Percentiles rank a stretch among this genome's conserved stretches.
phyloP scores from a whole-genome alignment of 2,113 vertebrate species.

The Tichodroma muraria region DNA sequence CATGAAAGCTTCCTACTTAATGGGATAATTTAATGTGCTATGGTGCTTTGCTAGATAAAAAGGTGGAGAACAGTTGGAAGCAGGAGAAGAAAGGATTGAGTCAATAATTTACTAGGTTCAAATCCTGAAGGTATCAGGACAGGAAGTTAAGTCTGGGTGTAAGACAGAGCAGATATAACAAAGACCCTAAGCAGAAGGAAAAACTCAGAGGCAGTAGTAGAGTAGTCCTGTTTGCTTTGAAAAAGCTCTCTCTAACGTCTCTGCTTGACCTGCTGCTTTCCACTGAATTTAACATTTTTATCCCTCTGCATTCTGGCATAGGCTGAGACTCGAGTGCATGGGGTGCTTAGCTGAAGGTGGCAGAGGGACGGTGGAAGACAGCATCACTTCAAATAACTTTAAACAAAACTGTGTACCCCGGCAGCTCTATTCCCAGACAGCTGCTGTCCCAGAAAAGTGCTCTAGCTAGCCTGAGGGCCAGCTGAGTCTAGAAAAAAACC shows the following conservation, averaged over 20 bases:
- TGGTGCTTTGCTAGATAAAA: neutral
- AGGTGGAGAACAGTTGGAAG: neutral
- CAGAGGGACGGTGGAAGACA: neutral
- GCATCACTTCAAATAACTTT: neutral
- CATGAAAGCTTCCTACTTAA: neutral
- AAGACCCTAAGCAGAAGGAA: neutral
- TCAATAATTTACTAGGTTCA: neutral
- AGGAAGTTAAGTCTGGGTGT: neutral
- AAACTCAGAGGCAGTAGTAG: neutral
- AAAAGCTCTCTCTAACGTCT: neutral
- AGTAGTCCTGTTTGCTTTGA: neutral
- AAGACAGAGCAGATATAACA: neutral
- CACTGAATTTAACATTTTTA: neutral
- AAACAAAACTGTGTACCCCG: neutral
- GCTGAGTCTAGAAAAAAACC: neutral
- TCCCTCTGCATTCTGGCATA: neutral
- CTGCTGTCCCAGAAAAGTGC: neutral
- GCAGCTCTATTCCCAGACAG: neutral
- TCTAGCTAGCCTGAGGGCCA: neutral
- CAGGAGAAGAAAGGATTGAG: neutral
- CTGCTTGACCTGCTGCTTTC: neutral
- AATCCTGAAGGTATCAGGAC: neutral
- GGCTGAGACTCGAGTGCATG: rapidly evolving
- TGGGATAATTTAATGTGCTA: neutral
- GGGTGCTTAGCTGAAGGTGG: neutral